These are phyloP conservation scores for Platygyra sinensis DNA, from an alignment of 64 coral and sea anemone species.

Conservation along the genomic window DNA sequence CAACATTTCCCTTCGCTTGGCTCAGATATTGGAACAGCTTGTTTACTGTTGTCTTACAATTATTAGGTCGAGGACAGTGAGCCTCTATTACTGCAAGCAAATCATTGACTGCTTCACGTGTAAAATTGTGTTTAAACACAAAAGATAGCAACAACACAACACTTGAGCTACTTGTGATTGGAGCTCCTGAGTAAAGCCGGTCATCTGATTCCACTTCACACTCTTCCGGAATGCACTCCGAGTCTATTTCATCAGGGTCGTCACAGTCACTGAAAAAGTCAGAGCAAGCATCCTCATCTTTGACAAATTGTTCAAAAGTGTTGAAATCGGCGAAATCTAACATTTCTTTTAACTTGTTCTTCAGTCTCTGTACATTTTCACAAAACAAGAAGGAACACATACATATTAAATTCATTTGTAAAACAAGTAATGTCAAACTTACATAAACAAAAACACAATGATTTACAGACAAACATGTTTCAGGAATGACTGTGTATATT, in stretches of 20 bases:
- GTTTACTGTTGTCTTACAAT: slow-evolving; percentile 22
- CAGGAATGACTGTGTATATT: no score
- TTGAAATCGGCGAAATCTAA: no score
- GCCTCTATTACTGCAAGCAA: no score
- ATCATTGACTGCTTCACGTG: no score
- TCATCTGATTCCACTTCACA: not conserved
- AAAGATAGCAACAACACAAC: no score
- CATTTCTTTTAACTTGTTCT: slow-evolving; percentile 75
- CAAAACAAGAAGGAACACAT: not conserved
- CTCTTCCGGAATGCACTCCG: not conserved
- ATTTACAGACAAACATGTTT: no score
- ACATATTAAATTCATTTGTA: not conserved
- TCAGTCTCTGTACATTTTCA: slow-evolving; percentile 66
- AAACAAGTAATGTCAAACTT: not conserved
- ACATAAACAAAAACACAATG: not conserved
- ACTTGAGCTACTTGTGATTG: slow-evolving; percentile 9
- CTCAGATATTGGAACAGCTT: slow-evolving; percentile 10
- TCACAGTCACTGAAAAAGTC: no score
- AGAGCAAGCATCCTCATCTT: no score
- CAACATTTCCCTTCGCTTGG: slow-evolving; percentile 12
- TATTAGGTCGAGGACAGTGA: no score
- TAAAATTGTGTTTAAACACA: no score
- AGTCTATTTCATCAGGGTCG: not conserved
- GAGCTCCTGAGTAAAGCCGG: not conserved
- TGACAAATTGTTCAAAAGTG: not conserved